Conservation (phyloP, 2,888 invertebrate genomes). For the Brachypalpus laphriformis region DNA sequence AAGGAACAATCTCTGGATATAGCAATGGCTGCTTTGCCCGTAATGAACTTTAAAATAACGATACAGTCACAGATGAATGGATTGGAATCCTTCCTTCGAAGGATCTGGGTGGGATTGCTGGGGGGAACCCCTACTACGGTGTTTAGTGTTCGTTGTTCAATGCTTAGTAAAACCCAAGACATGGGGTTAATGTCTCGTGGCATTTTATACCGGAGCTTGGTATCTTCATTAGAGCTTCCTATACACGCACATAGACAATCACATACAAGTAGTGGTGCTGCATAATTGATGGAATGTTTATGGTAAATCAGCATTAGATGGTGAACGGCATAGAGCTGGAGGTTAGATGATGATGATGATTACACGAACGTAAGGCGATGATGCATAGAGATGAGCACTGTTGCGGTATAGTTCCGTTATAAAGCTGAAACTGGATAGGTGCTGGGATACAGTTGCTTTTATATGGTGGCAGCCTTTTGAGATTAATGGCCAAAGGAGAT, state of each 20-base stretch:
- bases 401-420: background rate
- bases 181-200: constrained; percentile 65
- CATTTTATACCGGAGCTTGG: constrained; percentile 48
- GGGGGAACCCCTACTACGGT: constrained; percentile 4
- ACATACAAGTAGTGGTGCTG: constrained; percentile 7
- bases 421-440: constrained; percentile 9
- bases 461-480: background rate
- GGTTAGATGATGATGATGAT: constrained; percentile 21
- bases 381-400: constrained; percentile 8
- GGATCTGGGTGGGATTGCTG: constrained; percentile 1
- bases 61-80: constrained; percentile 62
- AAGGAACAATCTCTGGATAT: constrained; percentile 29
- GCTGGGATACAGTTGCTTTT: background rate
- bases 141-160: constrained; percentile 31
- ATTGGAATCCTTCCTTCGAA: constrained; percentile 42
- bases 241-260: background rate
- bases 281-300: constrained; percentile 64
- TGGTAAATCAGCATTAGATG: constrained; percentile 35
- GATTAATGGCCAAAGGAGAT: background rate
- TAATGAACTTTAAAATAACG: constrained; percentile 66
- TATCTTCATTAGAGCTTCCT: constrained; percentile 46
- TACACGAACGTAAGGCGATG: constrained; percentile 25
- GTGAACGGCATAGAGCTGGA: background rate
- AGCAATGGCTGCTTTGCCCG: constrained; percentile 25
- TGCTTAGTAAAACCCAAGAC: constrained; percentile 39